Base-by-base conservation (phyloP, 2,888 invertebrate genomes). In the Aethes cnicana region DNA sequence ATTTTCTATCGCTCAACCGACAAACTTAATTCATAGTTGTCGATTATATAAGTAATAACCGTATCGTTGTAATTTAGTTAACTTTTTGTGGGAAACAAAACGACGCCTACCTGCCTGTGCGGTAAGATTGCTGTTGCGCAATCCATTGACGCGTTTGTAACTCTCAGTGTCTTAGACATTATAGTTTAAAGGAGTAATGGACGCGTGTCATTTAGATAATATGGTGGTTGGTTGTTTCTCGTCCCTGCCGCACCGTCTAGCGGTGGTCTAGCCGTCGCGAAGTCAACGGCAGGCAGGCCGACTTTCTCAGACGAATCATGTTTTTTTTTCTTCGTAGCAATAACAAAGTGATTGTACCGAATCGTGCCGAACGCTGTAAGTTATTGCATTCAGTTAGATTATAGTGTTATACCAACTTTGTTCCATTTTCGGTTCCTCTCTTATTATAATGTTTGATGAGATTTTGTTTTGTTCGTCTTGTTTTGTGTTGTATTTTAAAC, bases 221-320 rank as follows among this genome's bases (percentile, higher is more conserved):
- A 48, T 12, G 6, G 16, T 25, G 11, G 26, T 62, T 57, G 55
- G 28, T 8, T 42, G 60, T 56, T 54, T 55, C 46, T 50, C 47
- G 57, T 56, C 30, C 25, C 32, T 25, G 44, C 44, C 52, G 32
- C 44, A 56, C 63, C 62, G 86, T 87, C 86, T 87, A 74, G 76
- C 66, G 68, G 60, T 76, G 69, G 88, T 88, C 88, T 88, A 84
- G 86, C 77, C 82, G 68, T 47, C 17, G 14, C 56, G 59, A 67
- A 83, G 79, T 76, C 81, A 77, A 73, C 73, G 81, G 67, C 83
- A 81, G 81, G 67, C 83, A 81, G 77, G 74, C 80, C 84, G 72
- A 86, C 88, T 87, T 87, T 87, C 85, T 62, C 74, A 74, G 69
- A 62, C 72, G 60, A 65, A 70, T 74, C 76, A 65, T 75, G 73